These are phyloP conservation scores for Selenia dentaria DNA, from an alignment of 2,888 invertebrate species.

Conservation along the genomic window DNA sequence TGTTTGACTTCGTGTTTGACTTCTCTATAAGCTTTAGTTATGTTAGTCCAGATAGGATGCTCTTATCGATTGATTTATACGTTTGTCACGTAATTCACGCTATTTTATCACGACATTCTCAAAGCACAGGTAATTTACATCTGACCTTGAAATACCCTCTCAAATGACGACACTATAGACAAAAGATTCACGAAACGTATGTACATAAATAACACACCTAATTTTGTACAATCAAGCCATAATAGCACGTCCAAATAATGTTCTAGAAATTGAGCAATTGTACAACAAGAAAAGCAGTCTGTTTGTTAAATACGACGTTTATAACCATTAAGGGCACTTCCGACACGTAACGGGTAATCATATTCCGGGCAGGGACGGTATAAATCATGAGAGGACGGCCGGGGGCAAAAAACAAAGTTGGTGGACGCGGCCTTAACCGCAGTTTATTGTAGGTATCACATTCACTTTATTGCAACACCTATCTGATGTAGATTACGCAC, in stretches of 20 bases:
- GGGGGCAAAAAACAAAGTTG: slow-evolving; percentile 69
- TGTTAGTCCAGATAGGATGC: too few species aligned
- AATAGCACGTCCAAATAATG: slow-evolving; percentile 41
- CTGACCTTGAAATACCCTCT: slow-evolving; percentile 20
- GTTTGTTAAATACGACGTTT: slow-evolving; percentile 74
- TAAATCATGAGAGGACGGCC: slow-evolving; percentile 75
- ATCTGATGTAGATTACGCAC: slow-evolving; percentile 52
- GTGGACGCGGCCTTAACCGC: slow-evolving; percentile 61
- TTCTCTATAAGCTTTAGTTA: too few species aligned
- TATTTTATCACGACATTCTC: slow-evolving; percentile 4
- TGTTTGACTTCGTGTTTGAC: too few species aligned
- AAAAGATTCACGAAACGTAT: slow-evolving; percentile 22
- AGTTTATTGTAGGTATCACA: slow-evolving; percentile 70
- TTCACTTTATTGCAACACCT: slow-evolving; percentile 59
- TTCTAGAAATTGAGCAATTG: slow-evolving; percentile 49
- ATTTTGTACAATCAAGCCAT: slow-evolving; percentile 44
- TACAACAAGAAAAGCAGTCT: slow-evolving; percentile 25
- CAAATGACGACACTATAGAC: slow-evolving; percentile 20
- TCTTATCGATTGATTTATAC: too few species aligned
- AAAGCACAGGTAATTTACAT: background rate
- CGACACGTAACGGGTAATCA: slow-evolving; percentile 72
- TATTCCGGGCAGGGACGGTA: slow-evolving; percentile 75
- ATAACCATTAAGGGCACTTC: slow-evolving; percentile 80
- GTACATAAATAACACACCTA: slow-evolving; percentile 36
- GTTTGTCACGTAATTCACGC: slow-evolving; percentile 8